phyloP scores from a whole-genome alignment of 2,888 invertebrate species.

The Eulithis testata region DNA sequence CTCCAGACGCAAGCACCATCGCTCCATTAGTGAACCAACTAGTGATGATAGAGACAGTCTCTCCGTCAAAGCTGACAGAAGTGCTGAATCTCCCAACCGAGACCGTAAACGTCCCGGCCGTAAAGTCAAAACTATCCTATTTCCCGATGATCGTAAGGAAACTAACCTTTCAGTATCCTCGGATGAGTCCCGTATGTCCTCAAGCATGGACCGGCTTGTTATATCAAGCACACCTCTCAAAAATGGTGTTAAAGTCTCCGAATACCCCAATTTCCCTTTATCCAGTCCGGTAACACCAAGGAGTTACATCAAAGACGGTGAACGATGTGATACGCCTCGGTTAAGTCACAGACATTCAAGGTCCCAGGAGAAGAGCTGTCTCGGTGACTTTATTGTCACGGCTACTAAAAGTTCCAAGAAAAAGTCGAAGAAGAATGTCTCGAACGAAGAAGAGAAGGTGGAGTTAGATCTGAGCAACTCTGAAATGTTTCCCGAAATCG shows the following conservation, averaged over 20 bases:
- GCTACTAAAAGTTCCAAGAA: slow-evolving; percentile 67
- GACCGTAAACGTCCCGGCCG: slow-evolving; percentile 66
- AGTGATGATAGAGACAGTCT: slow-evolving; percentile 68
- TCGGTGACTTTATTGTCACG: slow-evolving; percentile 69
- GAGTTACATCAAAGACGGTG: slow-evolving; percentile 57
- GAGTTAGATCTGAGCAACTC: slow-evolving; percentile 72
- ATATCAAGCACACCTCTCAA: slow-evolving; percentile 75
- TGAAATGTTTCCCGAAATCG: slow-evolving; percentile 76
- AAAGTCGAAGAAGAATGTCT: slow-evolving; percentile 61
- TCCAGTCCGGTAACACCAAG: slow-evolving; percentile 69
- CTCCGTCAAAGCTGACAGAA: slow-evolving; percentile 57
- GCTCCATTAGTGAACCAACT: slow-evolving; percentile 74
- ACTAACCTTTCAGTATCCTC: slow-evolving; percentile 61
- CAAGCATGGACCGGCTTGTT: slow-evolving; percentile 60
- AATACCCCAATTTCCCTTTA: slow-evolving; percentile 55
- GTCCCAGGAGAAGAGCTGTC: slow-evolving; percentile 69
- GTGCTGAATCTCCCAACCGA: slow-evolving; percentile 69
- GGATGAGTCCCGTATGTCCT: slow-evolving; percentile 67
- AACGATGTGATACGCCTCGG: slow-evolving; percentile 73
- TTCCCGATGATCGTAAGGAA: slow-evolving; percentile 63
- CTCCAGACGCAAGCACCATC: slow-evolving; percentile 61
- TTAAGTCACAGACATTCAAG: slow-evolving; percentile 62
- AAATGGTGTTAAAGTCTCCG: slow-evolving; percentile 59
- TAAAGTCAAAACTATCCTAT: slow-evolving; percentile 74
- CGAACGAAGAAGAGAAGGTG: slow-evolving; percentile 60